Conservation (phyloP, 2,797 vertebrate genomes). For the Poeciliopsis gracilis region DNA sequence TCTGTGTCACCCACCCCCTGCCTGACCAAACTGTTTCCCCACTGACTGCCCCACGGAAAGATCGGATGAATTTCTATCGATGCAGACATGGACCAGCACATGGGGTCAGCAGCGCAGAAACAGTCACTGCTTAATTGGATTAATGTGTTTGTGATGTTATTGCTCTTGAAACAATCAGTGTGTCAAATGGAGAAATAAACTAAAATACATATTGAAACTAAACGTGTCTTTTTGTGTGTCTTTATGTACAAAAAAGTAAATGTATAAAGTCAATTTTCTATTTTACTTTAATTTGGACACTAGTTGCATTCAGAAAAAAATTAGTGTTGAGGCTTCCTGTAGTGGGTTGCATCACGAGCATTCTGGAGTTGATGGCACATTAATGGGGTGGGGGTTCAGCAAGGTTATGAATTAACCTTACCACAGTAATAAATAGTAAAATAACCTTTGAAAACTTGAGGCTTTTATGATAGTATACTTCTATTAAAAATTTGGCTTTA, state of each 20-base stretch:
- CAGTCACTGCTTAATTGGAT: slow-evolving; percentile 74
- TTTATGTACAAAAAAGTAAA: background rate
- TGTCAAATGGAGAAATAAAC: slow-evolving; percentile 83
- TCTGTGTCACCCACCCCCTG: slow-evolving; percentile 54
- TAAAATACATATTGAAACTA: slow-evolving; percentile 60
- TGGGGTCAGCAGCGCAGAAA: slow-evolving; percentile 56
- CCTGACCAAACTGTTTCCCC: slow-evolving; percentile 24
- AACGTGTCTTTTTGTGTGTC: slow-evolving; percentile 12
- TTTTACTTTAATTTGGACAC: background rate
- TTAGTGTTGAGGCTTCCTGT: background rate
- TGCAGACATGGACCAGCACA: slow-evolving; percentile 48
- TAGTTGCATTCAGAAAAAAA: background rate
- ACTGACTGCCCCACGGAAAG: slow-evolving; percentile 36
- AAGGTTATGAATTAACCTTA: background rate
- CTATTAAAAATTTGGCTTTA: background rate
- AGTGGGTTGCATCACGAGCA: background rate
- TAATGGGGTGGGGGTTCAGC: background rate
- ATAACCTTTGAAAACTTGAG: background rate
- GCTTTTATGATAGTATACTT: background rate
- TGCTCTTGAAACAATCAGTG: slow-evolving; percentile 84
- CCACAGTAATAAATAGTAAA: background rate
- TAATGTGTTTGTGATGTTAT: slow-evolving; percentile 82
- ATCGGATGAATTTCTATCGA: slow-evolving; percentile 46
- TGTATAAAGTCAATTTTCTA: background rate
- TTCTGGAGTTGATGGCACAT: background rate